Evolutionary conservation across 1,140 invertebrate species (phyloP), one percentile per base, ranked within the genome.

Genomic region (Aphis craccivora): DNA sequence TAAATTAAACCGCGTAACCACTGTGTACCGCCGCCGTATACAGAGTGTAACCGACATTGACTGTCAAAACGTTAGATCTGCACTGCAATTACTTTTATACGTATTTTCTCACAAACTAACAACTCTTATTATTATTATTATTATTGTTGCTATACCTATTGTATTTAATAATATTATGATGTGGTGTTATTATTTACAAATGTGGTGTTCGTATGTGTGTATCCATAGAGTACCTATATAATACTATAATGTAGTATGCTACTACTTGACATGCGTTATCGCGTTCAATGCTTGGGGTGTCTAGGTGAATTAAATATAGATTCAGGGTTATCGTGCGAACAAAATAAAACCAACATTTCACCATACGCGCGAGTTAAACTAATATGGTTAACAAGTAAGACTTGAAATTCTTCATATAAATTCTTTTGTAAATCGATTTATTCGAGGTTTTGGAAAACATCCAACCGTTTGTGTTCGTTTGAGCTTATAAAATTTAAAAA

Each of bases 1-100:
- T 30, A 48, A 91, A 81, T 91, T 91, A 48, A 91, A 84, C 91
- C 76, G 91, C 35, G 25, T 51, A 51, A 53, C 91, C 45, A 40
- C 91, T 14, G n/a, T 48, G 20, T 11, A 37, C 6, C 55, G n/a
- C 40, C 1, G 11, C 5, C 6, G 9, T 91, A 53, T 53, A 45
- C 55, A 48, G 43, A 91, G 22, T 48, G 90, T 45, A 83, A 91
- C 60, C 55, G 53, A 67, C 55, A 30, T 14, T 14, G 20, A 35
- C 90, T 37, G 43, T 91, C 53, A 43, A 35, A 81, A 43, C 40
- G 14, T 76, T 90, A 37, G 40, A 30, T 30, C 55, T 23, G 55
- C 2, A 14, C 37, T 23, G 40, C 7, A 84, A 84, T 84, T 40
- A 5, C 23, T 25, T 30, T 23, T 90, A 20, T 45, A n/a, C 35